A percentile compares a stretch with the other conserved stretches of the same genome.
Evolutionary conservation across 2,113 vertebrate species (phyloP).

Genomic region (Amphiprion ocellaris): DNA sequence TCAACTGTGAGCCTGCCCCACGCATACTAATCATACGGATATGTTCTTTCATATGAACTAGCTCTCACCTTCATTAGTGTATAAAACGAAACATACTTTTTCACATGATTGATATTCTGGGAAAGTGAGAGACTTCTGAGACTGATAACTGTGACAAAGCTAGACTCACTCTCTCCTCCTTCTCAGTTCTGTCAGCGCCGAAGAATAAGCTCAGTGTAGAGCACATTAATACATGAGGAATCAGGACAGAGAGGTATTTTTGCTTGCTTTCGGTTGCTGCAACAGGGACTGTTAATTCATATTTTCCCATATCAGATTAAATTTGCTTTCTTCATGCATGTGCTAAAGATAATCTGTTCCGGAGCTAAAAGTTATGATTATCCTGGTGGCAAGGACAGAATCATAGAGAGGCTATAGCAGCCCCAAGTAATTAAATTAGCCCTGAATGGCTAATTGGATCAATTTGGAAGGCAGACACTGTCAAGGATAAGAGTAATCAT

Average conservation of each 20-base stretch:
- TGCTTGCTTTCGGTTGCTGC: slow-evolving; percentile 19
- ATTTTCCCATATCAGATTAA: slow-evolving; percentile 71
- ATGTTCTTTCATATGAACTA: slow-evolving; percentile 51
- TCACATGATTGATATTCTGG: slow-evolving; percentile 69
- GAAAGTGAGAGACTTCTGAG: slow-evolving; percentile 56
- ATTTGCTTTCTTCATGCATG: slow-evolving; percentile 69
- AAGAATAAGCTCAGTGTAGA: slow-evolving; percentile 16
- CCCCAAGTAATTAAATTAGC: slow-evolving; percentile 82
- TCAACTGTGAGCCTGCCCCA: slow-evolving; percentile 53
- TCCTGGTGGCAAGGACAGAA: slow-evolving; percentile 80
- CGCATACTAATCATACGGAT: slow-evolving; percentile 74
- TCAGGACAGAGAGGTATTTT: slow-evolving; percentile 17
- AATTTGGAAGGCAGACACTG: slow-evolving; percentile 83
- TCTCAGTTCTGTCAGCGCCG: slow-evolving; percentile 20
- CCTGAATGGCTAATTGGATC: slow-evolving; percentile 84
- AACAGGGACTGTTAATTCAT: slow-evolving; percentile 42
- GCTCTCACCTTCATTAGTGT: slow-evolving; percentile 73
- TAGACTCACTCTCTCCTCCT: slow-evolving; percentile 39
- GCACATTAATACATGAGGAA: slow-evolving; percentile 24
- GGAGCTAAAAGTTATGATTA: slow-evolving; percentile 72
- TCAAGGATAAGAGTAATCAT: slow-evolving; percentile 85
- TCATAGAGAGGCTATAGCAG: slow-evolving; percentile 75
- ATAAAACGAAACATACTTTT: slow-evolving; percentile 66
- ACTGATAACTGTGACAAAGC: slow-evolving; percentile 57
- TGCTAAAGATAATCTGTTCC: slow-evolving; percentile 74